Evolutionary conservation across 2,888 invertebrate genomes (phyloP).

Genomic region (Cheilosia pagana): DNA sequence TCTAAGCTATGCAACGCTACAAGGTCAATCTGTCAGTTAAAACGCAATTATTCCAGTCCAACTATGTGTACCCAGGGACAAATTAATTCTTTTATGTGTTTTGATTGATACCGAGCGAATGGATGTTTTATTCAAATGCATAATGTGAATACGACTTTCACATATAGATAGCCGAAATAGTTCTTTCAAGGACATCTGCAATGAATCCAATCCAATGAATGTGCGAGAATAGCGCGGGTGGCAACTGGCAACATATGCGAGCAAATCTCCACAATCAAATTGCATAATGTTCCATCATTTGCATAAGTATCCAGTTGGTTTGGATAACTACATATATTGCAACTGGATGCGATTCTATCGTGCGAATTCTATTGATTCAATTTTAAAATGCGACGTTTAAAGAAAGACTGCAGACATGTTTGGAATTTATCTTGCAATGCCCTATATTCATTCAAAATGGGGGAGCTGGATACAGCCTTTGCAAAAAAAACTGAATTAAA

Average conservation of each 20-base stretch:
- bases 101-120: too few species aligned
- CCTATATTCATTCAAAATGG: too few species aligned
- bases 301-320: background rate
- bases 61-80: background rate
- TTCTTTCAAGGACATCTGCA: constrained; percentile 19
- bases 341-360: constrained; percentile 15
- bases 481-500: too few species aligned
- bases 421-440: background rate
- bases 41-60: background rate
- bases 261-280: constrained; percentile 2
- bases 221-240: too few species aligned
- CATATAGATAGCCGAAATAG: background rate
- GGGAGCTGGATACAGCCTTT: too few species aligned
- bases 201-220: constrained; percentile 1
- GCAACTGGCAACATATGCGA: background rate
- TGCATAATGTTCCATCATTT: constrained; percentile 25
- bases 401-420: background rate
- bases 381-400: constrained; percentile 3
- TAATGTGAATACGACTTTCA: background rate
- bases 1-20: background rate
- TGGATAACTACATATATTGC: too few species aligned
- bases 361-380: background rate
- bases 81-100: background rate
- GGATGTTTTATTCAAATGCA: background rate
- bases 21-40: constrained; percentile 1